Evolutionary conservation across 2,888 invertebrate genomes (phyloP).

Genomic region (Nowickia ferox): DNA sequence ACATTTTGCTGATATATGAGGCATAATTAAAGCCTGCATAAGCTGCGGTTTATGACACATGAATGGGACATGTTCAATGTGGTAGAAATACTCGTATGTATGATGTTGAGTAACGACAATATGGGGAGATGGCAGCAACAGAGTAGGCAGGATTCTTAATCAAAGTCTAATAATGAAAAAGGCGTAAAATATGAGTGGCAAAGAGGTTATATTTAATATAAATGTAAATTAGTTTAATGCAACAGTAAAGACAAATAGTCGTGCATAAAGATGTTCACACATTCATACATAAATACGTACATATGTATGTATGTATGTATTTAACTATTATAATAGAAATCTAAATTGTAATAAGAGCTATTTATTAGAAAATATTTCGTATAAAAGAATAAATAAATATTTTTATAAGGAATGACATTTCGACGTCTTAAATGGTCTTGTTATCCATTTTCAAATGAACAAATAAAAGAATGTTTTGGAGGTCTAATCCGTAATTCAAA

Average conservation of each 20-base stretch:
- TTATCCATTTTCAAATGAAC: too few species aligned
- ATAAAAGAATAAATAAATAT: too few species aligned
- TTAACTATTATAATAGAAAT: not conserved
- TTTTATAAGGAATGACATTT: too few species aligned
- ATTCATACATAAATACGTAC: not conserved
- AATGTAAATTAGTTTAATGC: slow-evolving; percentile 64
- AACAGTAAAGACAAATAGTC: not conserved
- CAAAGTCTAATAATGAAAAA: slow-evolving; percentile 61
- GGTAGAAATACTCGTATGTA: slow-evolving; percentile 42
- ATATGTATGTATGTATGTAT: not conserved
- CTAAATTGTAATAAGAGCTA: too few species aligned
- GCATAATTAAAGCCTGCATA: slow-evolving; percentile 81
- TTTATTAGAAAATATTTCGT: too few species aligned
- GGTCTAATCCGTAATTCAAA: too few species aligned
- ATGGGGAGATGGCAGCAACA: not conserved
- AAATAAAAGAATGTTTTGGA: too few species aligned
- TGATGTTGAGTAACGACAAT: not conserved
- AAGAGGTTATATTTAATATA: slow-evolving; percentile 64
- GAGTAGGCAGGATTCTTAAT: slow-evolving; percentile 41
- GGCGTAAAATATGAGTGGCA: slow-evolving; percentile 62
- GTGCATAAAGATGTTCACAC: not conserved
- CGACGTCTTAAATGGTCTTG: too few species aligned
- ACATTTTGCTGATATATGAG: slow-evolving; percentile 81
- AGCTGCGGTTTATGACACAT: slow-evolving; percentile 76
- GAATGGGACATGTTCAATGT: slow-evolving; percentile 63